Evolutionary conservation across 2,797 vertebrate genomes (phyloP).

Genomic region (Oryzias sinensis): DNA sequence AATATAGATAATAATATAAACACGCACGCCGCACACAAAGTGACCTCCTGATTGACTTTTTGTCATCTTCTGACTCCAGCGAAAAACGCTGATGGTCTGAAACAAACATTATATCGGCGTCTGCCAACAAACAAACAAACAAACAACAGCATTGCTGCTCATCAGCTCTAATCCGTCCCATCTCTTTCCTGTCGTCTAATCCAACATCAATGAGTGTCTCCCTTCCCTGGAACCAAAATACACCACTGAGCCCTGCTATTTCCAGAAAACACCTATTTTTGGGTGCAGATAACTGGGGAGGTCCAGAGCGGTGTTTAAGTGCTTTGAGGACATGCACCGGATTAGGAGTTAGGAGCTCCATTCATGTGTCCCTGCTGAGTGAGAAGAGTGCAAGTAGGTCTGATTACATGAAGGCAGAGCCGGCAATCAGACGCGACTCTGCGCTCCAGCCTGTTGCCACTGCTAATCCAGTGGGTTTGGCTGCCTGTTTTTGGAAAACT

Average conservation of each 20-base stretch:
- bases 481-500: conserved; percentile 18
- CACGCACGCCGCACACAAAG: conserved; percentile 32
- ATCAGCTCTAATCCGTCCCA: conserved; percentile 68
- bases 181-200: conserved; percentile 74
- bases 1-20: no score
- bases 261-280: conserved; percentile 64
- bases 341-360: conserved; percentile 17
- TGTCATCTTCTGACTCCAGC: no score
- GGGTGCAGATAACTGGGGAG: conserved; percentile 53
- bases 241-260: conserved; percentile 66
- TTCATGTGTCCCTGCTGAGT: conserved; percentile 37
- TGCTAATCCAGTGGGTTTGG: conserved; percentile 32
- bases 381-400: conserved; percentile 35
- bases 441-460: conserved; percentile 16
- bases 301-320: conserved; percentile 27
- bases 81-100: no score
- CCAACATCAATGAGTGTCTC: conserved; percentile 69
- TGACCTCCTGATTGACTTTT: conserved; percentile 56
- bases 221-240: conserved; percentile 72
- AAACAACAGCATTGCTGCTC: conserved; percentile 45
- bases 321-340: conserved; percentile 35
- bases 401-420: conserved; percentile 51
- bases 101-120: no score
- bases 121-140: conserved; percentile 8
- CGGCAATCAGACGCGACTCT: conserved; percentile 40